Conservation (phyloP, 1,140 invertebrate genomes). For the Cherax quadricarinatus region DNA sequence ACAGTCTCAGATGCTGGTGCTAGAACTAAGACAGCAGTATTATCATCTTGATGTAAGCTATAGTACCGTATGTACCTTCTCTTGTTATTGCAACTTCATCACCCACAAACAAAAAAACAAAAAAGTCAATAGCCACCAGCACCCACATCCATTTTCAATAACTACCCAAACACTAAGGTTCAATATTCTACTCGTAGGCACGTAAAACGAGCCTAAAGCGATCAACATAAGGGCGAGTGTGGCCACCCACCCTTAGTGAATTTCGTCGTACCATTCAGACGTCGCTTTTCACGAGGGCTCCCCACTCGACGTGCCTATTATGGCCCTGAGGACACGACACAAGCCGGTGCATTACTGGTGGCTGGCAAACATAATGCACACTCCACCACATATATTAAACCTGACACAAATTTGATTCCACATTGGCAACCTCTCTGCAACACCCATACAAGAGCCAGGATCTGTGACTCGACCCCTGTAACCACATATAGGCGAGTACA, state of each 20-base stretch:
- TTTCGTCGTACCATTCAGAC: conserved; percentile 35
- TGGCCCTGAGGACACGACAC: conserved; percentile 33
- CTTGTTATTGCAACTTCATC: background rate
- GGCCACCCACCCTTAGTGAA: background rate
- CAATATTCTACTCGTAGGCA: background rate
- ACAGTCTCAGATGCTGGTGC: background rate
- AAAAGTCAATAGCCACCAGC: background rate
- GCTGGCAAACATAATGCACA: conserved; percentile 8
- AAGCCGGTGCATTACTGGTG: conserved; percentile 36
- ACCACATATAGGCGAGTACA: no score
- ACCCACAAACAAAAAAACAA: background rate
- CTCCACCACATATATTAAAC: background rate
- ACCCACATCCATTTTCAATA: background rate
- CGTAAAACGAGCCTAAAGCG: background rate
- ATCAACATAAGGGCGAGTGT: background rate
- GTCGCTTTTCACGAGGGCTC: conserved; percentile 19
- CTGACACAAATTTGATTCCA: background rate
- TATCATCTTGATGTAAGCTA: no score
- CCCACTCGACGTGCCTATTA: conserved; percentile 40
- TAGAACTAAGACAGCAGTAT: no score
- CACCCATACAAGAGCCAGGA: no score
- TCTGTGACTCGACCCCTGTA: no score
- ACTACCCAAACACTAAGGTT: background rate
- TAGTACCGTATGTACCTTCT: no score
- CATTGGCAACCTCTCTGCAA: no score